These are phyloP conservation scores for Clamator glandarius DNA, from an alignment of 2,797 vertebrate species.

Conservation along the genomic window DNA sequence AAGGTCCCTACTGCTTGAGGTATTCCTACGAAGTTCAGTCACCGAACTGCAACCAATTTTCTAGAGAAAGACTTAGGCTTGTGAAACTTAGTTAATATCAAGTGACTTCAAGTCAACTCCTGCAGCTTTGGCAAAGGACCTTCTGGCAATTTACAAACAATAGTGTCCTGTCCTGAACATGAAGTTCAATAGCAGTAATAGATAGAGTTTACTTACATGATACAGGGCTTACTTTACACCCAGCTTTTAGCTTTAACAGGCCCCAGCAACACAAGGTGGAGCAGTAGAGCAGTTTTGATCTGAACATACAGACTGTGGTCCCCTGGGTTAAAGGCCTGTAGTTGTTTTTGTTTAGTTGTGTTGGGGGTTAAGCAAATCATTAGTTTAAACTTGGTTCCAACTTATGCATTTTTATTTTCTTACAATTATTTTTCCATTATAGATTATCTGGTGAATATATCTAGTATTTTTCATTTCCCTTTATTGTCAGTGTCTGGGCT, in stretches of 20 bases:
- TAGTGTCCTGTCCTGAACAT: not conserved
- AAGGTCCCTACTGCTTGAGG: not conserved
- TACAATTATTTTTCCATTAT: not conserved
- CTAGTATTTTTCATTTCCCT: not conserved
- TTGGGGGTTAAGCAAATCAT: not conserved
- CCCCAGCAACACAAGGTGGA: not conserved
- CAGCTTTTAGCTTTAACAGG: not conserved
- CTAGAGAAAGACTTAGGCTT: not conserved
- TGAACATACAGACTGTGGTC: not conserved
- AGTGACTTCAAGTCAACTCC: not conserved
- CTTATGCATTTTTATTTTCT: not conserved
- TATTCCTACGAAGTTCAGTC: not conserved
- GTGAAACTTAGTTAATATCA: not conserved
- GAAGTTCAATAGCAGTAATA: not conserved
- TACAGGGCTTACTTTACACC: not conserved
- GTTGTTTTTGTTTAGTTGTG: accelerated
- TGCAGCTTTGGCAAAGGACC: not conserved
- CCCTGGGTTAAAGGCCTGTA: not conserved
- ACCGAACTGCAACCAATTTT: not conserved
- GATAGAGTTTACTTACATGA: not conserved
- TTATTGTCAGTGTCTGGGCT: not conserved
- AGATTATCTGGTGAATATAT: not conserved
- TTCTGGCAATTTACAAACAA: not conserved
- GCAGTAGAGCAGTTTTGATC: not conserved
- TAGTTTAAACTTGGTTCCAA: not conserved